Conservation (phyloP, 2,888 invertebrate genomes). For the Ochropleura leucogaster region DNA sequence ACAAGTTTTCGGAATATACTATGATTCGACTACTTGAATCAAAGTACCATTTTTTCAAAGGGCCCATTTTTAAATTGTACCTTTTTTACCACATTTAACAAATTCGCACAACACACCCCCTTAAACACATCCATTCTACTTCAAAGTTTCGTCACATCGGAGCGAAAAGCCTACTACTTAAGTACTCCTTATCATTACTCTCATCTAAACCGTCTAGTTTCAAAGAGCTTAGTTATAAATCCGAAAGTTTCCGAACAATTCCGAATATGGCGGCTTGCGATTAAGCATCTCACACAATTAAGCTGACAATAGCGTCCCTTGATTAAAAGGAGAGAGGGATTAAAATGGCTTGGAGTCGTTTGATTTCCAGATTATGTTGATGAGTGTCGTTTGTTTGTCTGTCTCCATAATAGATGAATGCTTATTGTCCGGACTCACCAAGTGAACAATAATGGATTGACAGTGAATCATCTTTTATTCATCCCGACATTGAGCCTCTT, state of each 20-base stretch:
- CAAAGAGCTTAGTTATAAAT: slow-evolving; percentile 62
- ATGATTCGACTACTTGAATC: too few species aligned
- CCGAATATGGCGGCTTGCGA: slow-evolving; percentile 52
- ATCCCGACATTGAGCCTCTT: slow-evolving; percentile 38
- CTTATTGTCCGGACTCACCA: slow-evolving; percentile 52
- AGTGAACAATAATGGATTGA: slow-evolving; percentile 66
- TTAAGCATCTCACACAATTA: slow-evolving; percentile 70
- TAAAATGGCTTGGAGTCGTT: slow-evolving; percentile 67
- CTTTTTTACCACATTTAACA: neutral
- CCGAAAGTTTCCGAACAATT: slow-evolving; percentile 62
- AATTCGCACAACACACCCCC: slow-evolving; percentile 5
- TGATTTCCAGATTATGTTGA: slow-evolving; percentile 71
- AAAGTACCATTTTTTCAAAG: too few species aligned
- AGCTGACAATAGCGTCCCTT: slow-evolving; percentile 71
- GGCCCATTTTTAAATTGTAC: too few species aligned
- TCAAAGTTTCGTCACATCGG: slow-evolving; percentile 54
- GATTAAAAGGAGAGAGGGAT: slow-evolving; percentile 72
- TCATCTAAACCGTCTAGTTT: slow-evolving; percentile 59
- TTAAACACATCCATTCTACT: slow-evolving; percentile 29
- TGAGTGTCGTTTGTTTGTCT: slow-evolving; percentile 59
- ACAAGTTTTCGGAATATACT: too few species aligned
- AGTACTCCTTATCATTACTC: slow-evolving; percentile 54
- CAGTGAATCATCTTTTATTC: slow-evolving; percentile 62
- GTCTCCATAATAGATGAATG: slow-evolving; percentile 54
- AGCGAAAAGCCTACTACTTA: slow-evolving; percentile 57